A percentile compares a stretch with the other conserved stretches of the same genome.
These are phyloP conservation scores for Corbicula japonica DNA, from an alignment of 2,888 invertebrate species.

Conservation along the genomic window DNA sequence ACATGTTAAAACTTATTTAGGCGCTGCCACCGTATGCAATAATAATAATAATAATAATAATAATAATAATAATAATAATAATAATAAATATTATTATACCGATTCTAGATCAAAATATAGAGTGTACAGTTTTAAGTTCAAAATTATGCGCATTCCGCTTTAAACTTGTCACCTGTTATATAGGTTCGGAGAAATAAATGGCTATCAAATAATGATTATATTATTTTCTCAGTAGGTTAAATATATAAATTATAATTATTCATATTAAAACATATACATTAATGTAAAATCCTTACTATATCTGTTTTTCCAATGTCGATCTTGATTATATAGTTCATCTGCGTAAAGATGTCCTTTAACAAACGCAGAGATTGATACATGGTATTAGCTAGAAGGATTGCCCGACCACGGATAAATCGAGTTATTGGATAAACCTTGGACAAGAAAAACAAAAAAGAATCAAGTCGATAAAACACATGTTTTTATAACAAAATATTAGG, in stretches of 20 bases:
- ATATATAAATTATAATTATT: not conserved
- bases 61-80: not conserved
- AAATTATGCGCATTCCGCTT: too few species aligned
- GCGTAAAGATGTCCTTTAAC: slow-evolving; percentile 47
- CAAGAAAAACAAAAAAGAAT: not conserved
- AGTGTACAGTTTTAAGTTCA: too few species aligned
- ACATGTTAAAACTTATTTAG: not conserved
- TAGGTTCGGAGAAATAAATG: not conserved
- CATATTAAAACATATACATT: not conserved
- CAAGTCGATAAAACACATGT: slow-evolving; percentile 3
- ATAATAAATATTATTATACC: not conserved
- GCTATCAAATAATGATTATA: not conserved
- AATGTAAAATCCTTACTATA: not conserved
- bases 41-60: not conserved
- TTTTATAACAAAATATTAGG: not conserved
- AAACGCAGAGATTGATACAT: slow-evolving; percentile 51
- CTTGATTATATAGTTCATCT: slow-evolving; percentile 48
- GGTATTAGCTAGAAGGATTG: slow-evolving; percentile 51
- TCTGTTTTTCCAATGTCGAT: slow-evolving; percentile 28
- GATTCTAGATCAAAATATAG: too few species aligned
- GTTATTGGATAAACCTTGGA: slow-evolving; percentile 49
- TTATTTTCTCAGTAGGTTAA: not conserved
- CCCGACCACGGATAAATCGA: slow-evolving; percentile 45
- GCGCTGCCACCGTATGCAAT: not conserved
- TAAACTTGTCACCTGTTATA: not conserved